Evolutionary conservation across 2,888 invertebrate species (phyloP), one percentile per base, ranked within the genome.

Genomic region (Drosophila quinaria): DNA sequence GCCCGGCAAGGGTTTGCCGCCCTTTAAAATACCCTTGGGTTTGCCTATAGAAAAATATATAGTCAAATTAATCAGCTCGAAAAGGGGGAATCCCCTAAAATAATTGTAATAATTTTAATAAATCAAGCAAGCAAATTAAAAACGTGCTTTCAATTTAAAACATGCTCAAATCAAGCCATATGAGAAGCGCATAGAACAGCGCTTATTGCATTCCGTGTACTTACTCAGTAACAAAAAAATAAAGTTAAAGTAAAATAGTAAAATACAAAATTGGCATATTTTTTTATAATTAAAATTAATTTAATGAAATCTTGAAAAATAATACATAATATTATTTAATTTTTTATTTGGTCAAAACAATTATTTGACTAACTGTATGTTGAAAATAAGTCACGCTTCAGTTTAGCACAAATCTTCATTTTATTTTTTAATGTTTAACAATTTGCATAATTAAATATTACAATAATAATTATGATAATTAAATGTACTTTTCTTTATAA

Each of bases 21-120:
- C n/a, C 67, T 93, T 93, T 6, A 92, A 73, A 51, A 92, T 91
- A 69, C 92, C 87, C 65, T 84, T 91, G 19, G 67, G 47, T 19
- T 80, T 86, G 19, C 60, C 87, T 87, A 9, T 0, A 41, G n/a
- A 41, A 13, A 39, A 35, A 25, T 6, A 17, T 6, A n/a, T 1
- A 47, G 13, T 1, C 1, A 29, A 31, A 8, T 51, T 8, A 59
- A 11, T 11, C 35, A 52, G 4, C 8, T 11, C 10, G 39, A 17
- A 11, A 35, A 11, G 29, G 19, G 13, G 3, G 42, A 31, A 1
- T n/a, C 13, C 11, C 17, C 6, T 2, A 31, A 37, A 50, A 60
- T 25, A 22, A 22, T 22, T 22, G 3, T 25, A 29, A 3, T 13
- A n/a, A n/a, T n/a, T n/a, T n/a, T n/a, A n/a, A n/a, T n/a, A n/a